These are phyloP conservation scores for Anthoscopus minutus DNA, from an alignment of 2,113 vertebrate genomes.

Conservation along the genomic window DNA sequence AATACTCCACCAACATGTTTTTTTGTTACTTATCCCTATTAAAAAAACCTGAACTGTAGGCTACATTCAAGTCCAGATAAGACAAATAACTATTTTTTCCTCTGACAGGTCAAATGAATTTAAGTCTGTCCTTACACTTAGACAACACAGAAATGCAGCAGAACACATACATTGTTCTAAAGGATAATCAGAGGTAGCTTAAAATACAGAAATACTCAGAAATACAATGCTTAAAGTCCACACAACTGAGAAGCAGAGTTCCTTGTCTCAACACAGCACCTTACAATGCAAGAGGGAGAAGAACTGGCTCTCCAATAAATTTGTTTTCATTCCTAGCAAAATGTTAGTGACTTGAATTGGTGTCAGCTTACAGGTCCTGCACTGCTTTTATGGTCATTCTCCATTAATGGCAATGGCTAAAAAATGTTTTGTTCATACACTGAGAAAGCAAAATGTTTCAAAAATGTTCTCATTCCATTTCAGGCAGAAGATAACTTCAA, in stretches of 20 bases:
- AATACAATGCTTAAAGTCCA: not conserved
- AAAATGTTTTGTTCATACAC: not conserved
- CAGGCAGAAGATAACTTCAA: not conserved
- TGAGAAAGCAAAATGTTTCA: not conserved
- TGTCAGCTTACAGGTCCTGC: not conserved
- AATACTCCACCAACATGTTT: not conserved
- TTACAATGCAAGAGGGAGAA: not conserved
- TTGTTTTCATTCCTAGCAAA: not conserved
- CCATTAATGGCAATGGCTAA: not conserved
- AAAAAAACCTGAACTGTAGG: not conserved
- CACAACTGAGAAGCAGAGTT: not conserved
- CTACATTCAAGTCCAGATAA: not conserved
- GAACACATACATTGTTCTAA: not conserved
- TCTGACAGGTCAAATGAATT: not conserved
- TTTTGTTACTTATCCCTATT: not conserved
- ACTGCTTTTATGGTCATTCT: not conserved
- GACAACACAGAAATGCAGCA: not conserved
- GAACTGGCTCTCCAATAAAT: not conserved
- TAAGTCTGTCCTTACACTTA: not conserved
- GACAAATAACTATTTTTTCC: not conserved
- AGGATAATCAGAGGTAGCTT: not conserved
- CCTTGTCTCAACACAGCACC: fast-evolving
- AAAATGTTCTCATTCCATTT: not conserved
- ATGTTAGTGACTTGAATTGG: not conserved
- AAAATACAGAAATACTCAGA: not conserved